These are phyloP conservation scores for Drosophila hydei DNA, from an alignment of 1,140 invertebrate species.

Conservation along the genomic window DNA sequence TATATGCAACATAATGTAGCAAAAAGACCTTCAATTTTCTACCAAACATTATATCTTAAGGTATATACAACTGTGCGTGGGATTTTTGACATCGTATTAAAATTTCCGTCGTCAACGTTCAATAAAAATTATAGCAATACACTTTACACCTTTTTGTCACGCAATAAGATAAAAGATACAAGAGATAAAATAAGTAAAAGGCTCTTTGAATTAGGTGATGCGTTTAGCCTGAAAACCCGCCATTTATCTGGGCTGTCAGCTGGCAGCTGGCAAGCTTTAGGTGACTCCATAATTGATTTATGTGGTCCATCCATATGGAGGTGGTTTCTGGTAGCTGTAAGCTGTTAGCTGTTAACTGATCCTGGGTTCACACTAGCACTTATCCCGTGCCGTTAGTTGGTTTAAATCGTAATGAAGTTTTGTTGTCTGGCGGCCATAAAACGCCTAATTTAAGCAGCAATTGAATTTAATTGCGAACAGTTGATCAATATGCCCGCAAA, in stretches of 20 bases:
- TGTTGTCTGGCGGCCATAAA: conserved; percentile 73
- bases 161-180: conserved; percentile 37
- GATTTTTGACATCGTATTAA: no score
- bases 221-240: background rate
- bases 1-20: no score
- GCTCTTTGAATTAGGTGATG: conserved; percentile 19
- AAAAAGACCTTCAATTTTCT: background rate
- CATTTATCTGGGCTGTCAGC: conserved; percentile 28
- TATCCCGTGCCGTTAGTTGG: conserved; percentile 39
- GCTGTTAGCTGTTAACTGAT: background rate
- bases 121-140: no score
- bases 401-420: conserved; percentile 39
- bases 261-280: conserved; percentile 31
- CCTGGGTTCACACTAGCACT: conserved; percentile 24
- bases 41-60: background rate
- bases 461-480: conserved; percentile 55
- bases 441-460: conserved; percentile 70
- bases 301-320: conserved; percentile 31
- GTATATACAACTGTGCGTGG: no score
- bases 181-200: conserved; percentile 29
- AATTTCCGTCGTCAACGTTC: no score
- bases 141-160: background rate
- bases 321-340: background rate
- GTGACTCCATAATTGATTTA: conserved; percentile 49
- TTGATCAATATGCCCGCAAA: conserved; percentile 69